Conservation (phyloP, 2,797 vertebrate genomes). For the Labeo calbasu region DNA sequence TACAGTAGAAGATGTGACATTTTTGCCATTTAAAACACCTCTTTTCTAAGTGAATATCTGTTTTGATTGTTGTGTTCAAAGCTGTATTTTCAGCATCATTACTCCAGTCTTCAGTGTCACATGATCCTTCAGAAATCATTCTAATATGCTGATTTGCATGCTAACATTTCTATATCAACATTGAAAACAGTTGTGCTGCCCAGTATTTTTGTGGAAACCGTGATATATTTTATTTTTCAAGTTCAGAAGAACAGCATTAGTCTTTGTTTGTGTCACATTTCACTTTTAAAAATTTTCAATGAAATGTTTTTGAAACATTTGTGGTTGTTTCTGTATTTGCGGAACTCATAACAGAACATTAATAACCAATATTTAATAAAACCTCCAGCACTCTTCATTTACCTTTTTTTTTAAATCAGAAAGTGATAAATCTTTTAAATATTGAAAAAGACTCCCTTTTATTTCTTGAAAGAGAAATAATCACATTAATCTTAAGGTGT, state of each 20-base stretch:
- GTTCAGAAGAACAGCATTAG: background rate
- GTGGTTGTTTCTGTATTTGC: background rate
- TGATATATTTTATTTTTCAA: background rate
- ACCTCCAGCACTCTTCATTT: background rate
- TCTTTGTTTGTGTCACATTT: background rate
- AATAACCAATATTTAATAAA: no score
- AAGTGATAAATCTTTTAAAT: background rate
- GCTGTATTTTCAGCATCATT: background rate
- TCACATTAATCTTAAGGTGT: constrained; percentile 72
- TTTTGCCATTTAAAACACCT: rapidly evolving
- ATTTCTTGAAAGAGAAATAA: constrained; percentile 71
- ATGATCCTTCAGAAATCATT: background rate
- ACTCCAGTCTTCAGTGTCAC: background rate
- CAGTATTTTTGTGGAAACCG: background rate
- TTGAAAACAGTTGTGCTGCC: background rate
- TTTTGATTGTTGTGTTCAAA: background rate
- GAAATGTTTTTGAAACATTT: background rate
- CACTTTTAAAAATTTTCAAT: no score
- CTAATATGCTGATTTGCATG: background rate
- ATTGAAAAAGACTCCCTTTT: constrained; percentile 70
- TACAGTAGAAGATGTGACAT: background rate
- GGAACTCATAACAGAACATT: background rate
- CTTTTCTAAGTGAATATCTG: background rate
- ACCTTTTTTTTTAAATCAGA: background rate
- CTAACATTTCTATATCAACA: background rate